Evolutionary conservation across 2,888 invertebrate species (phyloP), one percentile per base, ranked within the genome.

Genomic region (Protodeltote pygarga): DNA sequence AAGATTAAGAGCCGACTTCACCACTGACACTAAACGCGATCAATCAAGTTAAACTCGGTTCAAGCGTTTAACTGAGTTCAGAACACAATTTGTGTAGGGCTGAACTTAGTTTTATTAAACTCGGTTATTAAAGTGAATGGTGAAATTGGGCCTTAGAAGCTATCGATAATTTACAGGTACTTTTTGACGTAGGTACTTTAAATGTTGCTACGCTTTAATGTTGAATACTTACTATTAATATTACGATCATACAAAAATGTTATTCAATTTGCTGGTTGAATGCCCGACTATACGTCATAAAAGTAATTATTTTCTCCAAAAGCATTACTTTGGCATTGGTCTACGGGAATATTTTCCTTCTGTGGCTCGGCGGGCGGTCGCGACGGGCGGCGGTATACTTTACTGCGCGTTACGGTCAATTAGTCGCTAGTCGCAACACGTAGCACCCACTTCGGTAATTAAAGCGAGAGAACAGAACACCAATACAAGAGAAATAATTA

Each of bases 401-500:
- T 75, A 70, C 58, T 62, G 42, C 45, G 50, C 53, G 63, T 73
- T 65, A 64, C 64, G 61, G 67, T 66, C 67, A 75, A 75, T 75
- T 72, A 75, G 73, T 69, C 62, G 63, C 55, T 50, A 69, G 64
- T 70, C 68, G 52, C 48, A 63, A 63, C 75, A 77, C 75, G 69
- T 75, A 74, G 64, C 67, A 61, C 63, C 75, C 68, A 71, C 72
- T 74, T 65, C 54, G 54, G 65, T 73, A 75, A 77, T 78, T 74
- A 75, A 74, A 72, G 59, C 49, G 57, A 52, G 64, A 51, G 54
- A 58, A 53, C 54, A 58, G 59, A 68, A 68, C 71, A 67, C 70
- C 64, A 68, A 77, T 77, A 73, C 61, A 49, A 63, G 62, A 57
- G 65, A 75, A 73, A 69, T 73, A 75, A 76, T 77, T 76, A 71